Evolutionary conservation across 2,797 vertebrate species (phyloP), one percentile per base, ranked within the genome.

Genomic region (Alfaro cultratus): DNA sequence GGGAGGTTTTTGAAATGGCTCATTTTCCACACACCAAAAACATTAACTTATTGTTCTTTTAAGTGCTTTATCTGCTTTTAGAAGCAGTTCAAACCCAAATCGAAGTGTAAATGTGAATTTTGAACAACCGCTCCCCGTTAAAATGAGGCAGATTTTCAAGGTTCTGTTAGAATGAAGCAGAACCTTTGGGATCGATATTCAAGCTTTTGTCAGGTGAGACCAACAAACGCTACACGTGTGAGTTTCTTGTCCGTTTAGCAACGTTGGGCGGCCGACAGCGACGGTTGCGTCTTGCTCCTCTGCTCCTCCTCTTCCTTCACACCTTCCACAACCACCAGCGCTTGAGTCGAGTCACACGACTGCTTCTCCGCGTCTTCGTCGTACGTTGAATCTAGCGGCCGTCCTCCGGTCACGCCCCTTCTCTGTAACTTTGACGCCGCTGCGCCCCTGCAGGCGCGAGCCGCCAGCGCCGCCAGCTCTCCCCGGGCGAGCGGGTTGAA

Each of bases 261-360:
- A 83, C 36, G 77, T 15, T 62, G 64, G 75, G 77, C 68, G 68
- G 83, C 84, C 36, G 88, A 87, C 6, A 8, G 71, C 31, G 85
- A 75, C 29, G 68, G 83, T n/a, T 75, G 80, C 0, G 49, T 60
- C 8, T 79, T 73, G 1, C 74, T 74, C 64, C 60, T 75, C 43
- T 77, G 83, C 76, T 87, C 88, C 18, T 91, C 88, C 2, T 92
- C 94, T 77, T 95, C 89, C 85, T 95, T 94, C 60, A 90, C 80
- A 21, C 93, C 93, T 18, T 95, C 87, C 36, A 96, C 94, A 1
- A 94, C 94, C 62, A 98, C 97, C 88, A 99, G 81, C 15, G 96
- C 97, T 91, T 98, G 97, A 0, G 97, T 98, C 0, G 97, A 98
- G 91, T 99, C 97, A 87, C 97, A 98, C 0, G 97, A 99, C 87